These are phyloP conservation scores for Dryoscopus gambensis DNA, from an alignment of 2,113 vertebrate species.

Conservation along the genomic window DNA sequence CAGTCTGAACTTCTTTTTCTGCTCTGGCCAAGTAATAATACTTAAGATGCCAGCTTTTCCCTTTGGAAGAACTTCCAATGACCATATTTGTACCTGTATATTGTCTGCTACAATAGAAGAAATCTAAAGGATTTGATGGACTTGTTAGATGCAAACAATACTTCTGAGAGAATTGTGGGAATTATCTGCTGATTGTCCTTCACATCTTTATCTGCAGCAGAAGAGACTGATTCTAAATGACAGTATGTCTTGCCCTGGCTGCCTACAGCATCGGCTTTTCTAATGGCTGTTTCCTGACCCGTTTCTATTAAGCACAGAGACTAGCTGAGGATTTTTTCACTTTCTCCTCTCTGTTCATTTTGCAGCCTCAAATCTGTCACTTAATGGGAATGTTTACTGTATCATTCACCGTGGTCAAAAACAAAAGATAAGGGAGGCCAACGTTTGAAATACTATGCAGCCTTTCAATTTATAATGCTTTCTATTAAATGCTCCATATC, in stretches of 20 bases:
- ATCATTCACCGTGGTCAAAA: background rate
- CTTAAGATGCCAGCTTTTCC: background rate
- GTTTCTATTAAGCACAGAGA: background rate
- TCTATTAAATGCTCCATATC: background rate
- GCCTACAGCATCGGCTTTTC: background rate
- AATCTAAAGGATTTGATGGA: background rate
- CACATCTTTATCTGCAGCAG: background rate
- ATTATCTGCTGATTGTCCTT: background rate
- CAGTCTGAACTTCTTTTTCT: background rate
- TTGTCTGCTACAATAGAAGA: background rate
- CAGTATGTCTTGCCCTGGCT: background rate
- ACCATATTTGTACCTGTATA: background rate
- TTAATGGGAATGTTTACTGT: background rate
- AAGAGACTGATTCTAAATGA: background rate
- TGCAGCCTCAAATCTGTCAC: background rate
- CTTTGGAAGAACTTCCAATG: background rate
- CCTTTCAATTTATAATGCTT: background rate
- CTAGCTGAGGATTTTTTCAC: background rate
- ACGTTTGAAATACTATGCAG: background rate
- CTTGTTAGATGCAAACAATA: background rate
- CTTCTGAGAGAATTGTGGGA: background rate
- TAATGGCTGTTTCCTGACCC: background rate
- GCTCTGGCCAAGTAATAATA: background rate
- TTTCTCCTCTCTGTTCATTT: background rate
- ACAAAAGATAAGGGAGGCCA: background rate